phyloP scores from a whole-genome alignment of 2,113 vertebrate genomes.

The Muscicapa adusta region DNA sequence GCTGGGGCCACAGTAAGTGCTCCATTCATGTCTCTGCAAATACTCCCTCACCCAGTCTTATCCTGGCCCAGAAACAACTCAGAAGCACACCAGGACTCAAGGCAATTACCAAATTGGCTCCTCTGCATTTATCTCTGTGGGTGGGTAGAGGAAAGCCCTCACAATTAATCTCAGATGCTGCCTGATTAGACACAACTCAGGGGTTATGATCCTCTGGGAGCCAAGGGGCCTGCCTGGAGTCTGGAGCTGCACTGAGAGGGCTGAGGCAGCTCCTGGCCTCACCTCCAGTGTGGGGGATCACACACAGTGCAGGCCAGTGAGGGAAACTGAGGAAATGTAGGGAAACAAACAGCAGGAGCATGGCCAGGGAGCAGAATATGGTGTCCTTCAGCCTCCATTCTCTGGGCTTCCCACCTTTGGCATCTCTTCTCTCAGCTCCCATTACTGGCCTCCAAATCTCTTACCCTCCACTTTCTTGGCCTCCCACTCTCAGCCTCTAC shows the following conservation, averaged over 20 bases:
- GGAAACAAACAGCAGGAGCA: not conserved
- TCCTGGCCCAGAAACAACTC: not conserved
- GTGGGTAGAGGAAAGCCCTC: constrained; percentile 37
- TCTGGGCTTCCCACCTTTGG: not conserved
- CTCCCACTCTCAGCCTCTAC: not conserved
- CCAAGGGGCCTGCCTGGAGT: not conserved
- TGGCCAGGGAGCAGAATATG: not conserved
- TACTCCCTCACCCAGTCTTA: not conserved
- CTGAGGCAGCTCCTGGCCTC: not conserved
- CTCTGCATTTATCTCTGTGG: constrained; percentile 43
- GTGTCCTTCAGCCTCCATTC: not conserved
- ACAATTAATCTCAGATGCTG: constrained; percentile 43
- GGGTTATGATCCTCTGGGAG: not conserved
- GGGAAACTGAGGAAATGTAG: not conserved
- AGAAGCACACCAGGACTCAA: not conserved
- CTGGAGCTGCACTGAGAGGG: fast-evolving
- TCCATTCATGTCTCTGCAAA: not conserved
- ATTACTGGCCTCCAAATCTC: not conserved
- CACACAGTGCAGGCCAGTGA: fast-evolving
- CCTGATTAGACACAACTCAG: not conserved
- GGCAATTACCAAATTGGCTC: constrained; percentile 29
- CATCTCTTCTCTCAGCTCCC: not conserved
- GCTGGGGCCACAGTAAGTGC: not conserved
- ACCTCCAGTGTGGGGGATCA: not conserved
- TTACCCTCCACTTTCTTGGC: not conserved